Conservation (phyloP, 1,140 invertebrate species). For the Pemphigus obesinymphae region DNA sequence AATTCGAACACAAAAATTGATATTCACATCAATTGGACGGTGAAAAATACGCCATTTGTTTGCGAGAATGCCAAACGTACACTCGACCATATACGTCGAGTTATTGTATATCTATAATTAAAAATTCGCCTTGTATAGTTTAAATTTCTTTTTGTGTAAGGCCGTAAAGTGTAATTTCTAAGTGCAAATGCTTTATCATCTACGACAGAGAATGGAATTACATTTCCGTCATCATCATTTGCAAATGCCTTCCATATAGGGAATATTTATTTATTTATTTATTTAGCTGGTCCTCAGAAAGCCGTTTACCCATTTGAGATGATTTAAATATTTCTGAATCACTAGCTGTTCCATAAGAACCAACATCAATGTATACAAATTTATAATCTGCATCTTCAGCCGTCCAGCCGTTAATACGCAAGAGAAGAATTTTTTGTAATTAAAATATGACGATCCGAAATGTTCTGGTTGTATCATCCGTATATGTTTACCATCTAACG, state of each 20-base stretch:
- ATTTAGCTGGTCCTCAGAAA: neutral
- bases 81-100: slow-evolving; percentile 50
- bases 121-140: slow-evolving; percentile 47
- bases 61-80: slow-evolving; percentile 51
- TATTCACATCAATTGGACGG: slow-evolving; percentile 46
- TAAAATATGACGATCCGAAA: slow-evolving; percentile 42
- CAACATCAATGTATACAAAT: slow-evolving; percentile 36
- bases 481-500: slow-evolving; percentile 35
- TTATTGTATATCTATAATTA: slow-evolving; percentile 49
- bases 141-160: slow-evolving; percentile 42
- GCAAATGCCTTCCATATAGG: neutral
- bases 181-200: slow-evolving; percentile 53
- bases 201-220: slow-evolving; percentile 24
- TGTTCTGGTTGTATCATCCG: slow-evolving; percentile 37
- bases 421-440: slow-evolving; percentile 44
- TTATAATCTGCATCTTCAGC: slow-evolving; percentile 42
- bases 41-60: slow-evolving; percentile 48
- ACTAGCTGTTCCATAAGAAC: slow-evolving; percentile 41
- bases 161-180: slow-evolving; percentile 48
- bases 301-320: neutral
- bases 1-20: slow-evolving; percentile 45
- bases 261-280: no score
- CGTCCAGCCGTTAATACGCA: slow-evolving; percentile 19
- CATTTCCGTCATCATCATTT: slow-evolving; percentile 46
- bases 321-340: slow-evolving; percentile 39